Conservation (phyloP, 53 echinoderm and acorn worm species). For the Mesocentrotus franciscanus region DNA sequence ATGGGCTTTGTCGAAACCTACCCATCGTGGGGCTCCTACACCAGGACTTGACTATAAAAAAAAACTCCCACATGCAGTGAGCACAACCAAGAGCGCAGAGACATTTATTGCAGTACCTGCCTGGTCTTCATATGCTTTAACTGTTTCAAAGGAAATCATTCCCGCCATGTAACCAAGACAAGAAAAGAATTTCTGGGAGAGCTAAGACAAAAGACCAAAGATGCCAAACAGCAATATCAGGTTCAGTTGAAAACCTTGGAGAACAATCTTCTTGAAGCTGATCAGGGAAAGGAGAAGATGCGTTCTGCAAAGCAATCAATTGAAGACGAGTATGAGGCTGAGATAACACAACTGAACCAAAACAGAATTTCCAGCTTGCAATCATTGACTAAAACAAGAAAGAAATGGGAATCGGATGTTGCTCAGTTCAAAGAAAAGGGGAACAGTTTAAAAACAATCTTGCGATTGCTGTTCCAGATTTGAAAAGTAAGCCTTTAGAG, state of each 20-base stretch:
- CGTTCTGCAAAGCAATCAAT: not conserved
- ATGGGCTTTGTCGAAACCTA: not conserved
- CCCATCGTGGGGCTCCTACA: not conserved
- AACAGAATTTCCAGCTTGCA: too few species aligned
- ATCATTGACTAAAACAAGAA: not conserved
- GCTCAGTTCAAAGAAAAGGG: not conserved
- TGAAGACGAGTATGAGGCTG: not conserved
- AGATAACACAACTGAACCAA: too few species aligned
- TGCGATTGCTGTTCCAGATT: not conserved
- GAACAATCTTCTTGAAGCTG: not conserved
- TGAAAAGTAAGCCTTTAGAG: not conserved
- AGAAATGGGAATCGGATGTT: not conserved
- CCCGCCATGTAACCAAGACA: not conserved
- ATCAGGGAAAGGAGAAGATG: not conserved
- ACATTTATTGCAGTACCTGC: not conserved
- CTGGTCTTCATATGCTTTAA: not conserved
- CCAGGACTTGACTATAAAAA: not conserved
- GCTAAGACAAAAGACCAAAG: not conserved
- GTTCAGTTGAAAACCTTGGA: not conserved
- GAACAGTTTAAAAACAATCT: not conserved
- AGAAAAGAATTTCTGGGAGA: not conserved
- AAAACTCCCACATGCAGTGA: not conserved
- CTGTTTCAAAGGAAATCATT: not conserved
- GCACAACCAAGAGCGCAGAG: not conserved
- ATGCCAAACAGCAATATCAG: not conserved